These are phyloP conservation scores for Procambarus clarkii DNA, from an alignment of 1,140 invertebrate species.

Conservation along the genomic window DNA sequence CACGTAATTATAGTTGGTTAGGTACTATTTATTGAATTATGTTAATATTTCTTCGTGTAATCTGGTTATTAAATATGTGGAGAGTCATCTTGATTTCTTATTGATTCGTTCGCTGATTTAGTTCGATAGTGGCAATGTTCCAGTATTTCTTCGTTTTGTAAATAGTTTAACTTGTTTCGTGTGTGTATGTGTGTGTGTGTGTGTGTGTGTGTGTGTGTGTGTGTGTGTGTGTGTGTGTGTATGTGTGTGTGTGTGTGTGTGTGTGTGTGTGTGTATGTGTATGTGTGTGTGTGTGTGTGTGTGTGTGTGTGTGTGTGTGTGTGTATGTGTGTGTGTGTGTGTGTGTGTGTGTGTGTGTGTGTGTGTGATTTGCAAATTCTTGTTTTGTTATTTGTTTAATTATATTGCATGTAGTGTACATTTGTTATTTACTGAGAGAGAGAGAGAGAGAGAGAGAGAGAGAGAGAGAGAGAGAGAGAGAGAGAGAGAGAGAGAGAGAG, in stretches of 20 bases:
- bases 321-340: neutral
- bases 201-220: no score
- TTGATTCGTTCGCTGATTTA: neutral
- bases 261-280: neutral
- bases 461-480: neutral
- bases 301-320: slow-evolving; percentile 6
- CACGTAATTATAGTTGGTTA: neutral
- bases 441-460: slow-evolving; percentile 23
- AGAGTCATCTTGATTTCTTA: neutral
- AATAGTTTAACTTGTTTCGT: neutral
- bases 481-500: slow-evolving; percentile 19
- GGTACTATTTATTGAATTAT: no score
- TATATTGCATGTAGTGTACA: neutral
- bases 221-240: no score
- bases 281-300: slow-evolving; percentile 18
- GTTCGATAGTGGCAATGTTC: neutral
- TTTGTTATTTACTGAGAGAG: neutral
- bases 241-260: no score
- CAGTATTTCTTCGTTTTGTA: neutral
- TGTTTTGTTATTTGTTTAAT: neutral
- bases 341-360: neutral
- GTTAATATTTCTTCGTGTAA: neutral
- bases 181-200: no score
- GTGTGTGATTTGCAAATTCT: slow-evolving; percentile 3
- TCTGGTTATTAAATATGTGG: neutral